Percentiles rank a stretch among this genome's conserved stretches.
Evolutionary conservation across 2,113 vertebrate species (phyloP).

Genomic region (Alectura lathami): DNA sequence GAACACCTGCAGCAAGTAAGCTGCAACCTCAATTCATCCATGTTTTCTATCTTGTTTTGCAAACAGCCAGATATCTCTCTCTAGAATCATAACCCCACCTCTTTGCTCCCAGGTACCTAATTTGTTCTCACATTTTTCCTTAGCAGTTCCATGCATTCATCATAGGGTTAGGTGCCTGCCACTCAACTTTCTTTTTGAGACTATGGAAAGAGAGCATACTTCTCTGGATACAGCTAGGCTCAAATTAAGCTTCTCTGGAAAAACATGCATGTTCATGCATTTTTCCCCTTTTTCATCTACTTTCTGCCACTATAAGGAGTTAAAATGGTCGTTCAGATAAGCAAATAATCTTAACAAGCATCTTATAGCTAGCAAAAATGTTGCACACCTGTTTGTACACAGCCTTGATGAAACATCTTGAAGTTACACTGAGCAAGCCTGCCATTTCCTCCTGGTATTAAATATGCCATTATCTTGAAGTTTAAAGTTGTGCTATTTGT

Average conservation of each 20-base stretch:
- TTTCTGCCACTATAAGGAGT: neutral
- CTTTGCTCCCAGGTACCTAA: neutral
- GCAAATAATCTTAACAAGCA: neutral
- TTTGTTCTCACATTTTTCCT: neutral
- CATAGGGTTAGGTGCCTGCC: neutral
- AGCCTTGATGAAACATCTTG: constrained; percentile 20
- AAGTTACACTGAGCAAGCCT: neutral
- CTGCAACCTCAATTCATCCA: neutral
- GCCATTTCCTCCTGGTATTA: constrained; percentile 28
- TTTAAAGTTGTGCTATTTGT: constrained; percentile 24
- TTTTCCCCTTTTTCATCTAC: neutral
- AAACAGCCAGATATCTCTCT: neutral
- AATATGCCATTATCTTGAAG: constrained; percentile 1
- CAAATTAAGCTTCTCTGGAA: neutral
- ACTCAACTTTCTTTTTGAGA: neutral
- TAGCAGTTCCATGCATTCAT: neutral
- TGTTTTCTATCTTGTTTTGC: neutral
- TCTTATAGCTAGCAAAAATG: neutral
- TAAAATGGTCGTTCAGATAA: neutral
- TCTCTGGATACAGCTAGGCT: neutral
- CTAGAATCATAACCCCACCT: neutral
- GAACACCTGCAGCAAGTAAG: neutral
- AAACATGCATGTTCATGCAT: neutral
- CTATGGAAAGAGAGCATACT: neutral
- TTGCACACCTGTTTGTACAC: neutral